Percentiles rank a stretch among this genome's conserved stretches.
Evolutionary conservation across 2,113 vertebrate genomes (phyloP).

Genomic region (Picathartes gymnocephalus): DNA sequence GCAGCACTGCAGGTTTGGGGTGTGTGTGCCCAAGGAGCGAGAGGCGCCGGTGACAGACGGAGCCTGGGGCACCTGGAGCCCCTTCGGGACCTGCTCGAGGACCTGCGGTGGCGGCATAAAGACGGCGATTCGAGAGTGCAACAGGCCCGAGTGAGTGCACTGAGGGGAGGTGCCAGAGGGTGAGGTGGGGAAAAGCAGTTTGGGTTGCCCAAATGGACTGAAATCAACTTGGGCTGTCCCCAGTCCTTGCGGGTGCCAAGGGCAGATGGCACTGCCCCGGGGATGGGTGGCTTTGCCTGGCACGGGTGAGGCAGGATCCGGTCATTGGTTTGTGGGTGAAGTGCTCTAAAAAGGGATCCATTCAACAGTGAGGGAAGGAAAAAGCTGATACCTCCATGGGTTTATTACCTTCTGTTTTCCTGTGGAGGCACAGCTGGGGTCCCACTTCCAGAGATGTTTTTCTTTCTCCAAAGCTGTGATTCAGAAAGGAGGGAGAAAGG

Average conservation of each 20-base stretch:
- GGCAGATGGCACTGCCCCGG: background rate
- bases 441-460: background rate
- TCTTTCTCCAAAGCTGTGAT: background rate
- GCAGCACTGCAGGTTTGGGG: conserved; percentile 94
- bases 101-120: conserved; percentile 95
- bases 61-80: conserved; percentile 95
- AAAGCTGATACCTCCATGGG: background rate
- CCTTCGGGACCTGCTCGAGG: conserved; percentile 91
- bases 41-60: conserved; percentile 80
- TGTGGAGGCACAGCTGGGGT: background rate
- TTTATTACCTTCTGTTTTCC: background rate
- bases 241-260: accelerated
- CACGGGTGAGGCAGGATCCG: accelerated
- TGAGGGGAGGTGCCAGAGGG: accelerated
- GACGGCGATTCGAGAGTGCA: conserved; percentile 90
- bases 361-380: background rate
- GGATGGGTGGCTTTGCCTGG: background rate
- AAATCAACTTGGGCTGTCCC: background rate
- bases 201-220: background rate
- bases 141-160: conserved; percentile 88
- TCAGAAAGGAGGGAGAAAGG: background rate
- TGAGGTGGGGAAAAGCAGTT: background rate
- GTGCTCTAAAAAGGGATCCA: background rate
- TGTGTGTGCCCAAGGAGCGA: conserved; percentile 88
- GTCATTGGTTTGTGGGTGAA: background rate